Evolutionary conservation across 2,797 vertebrate genomes (phyloP).

Genomic region (Triplophysa bombifrons): DNA sequence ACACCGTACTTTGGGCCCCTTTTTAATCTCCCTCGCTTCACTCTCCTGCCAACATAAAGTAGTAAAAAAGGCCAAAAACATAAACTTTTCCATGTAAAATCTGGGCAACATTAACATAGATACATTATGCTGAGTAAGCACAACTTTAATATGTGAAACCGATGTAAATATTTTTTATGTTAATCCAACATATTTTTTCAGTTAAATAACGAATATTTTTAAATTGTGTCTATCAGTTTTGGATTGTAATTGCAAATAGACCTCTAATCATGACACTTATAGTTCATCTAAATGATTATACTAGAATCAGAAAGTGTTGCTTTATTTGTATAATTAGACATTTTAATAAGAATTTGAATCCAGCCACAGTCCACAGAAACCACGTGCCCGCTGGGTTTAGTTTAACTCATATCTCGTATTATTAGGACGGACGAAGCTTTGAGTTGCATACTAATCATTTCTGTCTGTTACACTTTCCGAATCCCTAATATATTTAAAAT

Average conservation of each 20-base stretch:
- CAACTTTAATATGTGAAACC: no score
- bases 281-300: constrained; percentile 19
- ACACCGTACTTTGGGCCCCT: no score
- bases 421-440: constrained; percentile 45
- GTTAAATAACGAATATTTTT: neutral
- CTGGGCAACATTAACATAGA: no score
- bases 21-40: no score
- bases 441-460: constrained; percentile 29
- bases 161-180: no score
- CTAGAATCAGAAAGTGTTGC: constrained; percentile 32
- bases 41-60: no score
- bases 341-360: constrained; percentile 32
- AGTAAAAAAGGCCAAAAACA: no score
- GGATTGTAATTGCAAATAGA: neutral
- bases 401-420: constrained; percentile 47
- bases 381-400: constrained; percentile 40
- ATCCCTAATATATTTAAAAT: neutral
- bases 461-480: constrained; percentile 6
- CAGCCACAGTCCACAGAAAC: constrained; percentile 24
- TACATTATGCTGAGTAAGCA: no score
- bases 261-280: constrained; percentile 11
- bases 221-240: neutral
- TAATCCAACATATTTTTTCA: no score
- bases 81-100: no score
- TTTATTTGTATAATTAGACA: constrained; percentile 46